A percentile compares a stretch with the other conserved stretches of the same genome.
phyloP scores from a whole-genome alignment of 2,888 invertebrate species.

The Pristionchus exspectatus region DNA sequence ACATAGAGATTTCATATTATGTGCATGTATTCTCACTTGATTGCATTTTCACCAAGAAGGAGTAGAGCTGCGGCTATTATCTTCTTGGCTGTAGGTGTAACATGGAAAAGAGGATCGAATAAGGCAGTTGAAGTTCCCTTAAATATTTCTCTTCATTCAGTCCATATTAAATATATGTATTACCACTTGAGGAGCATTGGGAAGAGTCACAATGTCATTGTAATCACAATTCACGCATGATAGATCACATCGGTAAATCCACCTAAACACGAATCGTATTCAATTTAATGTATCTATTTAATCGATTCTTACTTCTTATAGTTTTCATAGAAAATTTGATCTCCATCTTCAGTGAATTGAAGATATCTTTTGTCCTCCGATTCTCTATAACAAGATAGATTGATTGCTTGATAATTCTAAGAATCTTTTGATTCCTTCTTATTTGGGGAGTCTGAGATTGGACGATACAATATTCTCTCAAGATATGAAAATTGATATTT shows the following conservation, averaged over 20 bases:
- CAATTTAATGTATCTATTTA: not conserved
- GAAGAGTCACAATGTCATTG: slow-evolving; percentile 65
- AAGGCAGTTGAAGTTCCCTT: slow-evolving; percentile 70
- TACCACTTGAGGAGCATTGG: slow-evolving; percentile 71
- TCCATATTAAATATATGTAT: not conserved
- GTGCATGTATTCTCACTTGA: slow-evolving; percentile 62
- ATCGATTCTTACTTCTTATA: slow-evolving; percentile 68
- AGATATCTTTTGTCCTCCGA: slow-evolving; percentile 71
- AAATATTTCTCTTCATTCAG: not conserved
- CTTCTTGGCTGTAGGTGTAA: slow-evolving; percentile 59
- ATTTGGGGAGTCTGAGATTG: not conserved
- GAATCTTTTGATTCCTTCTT: not conserved
- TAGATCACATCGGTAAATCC: slow-evolving; percentile 59
- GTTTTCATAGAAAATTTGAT: slow-evolving; percentile 71
- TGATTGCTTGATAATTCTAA: too few relatives aligned
- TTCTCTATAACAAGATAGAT: slow-evolving; percentile 61
- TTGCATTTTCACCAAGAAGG: slow-evolving; percentile 68
- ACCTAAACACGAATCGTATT: slow-evolving; percentile 13
- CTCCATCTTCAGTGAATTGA: slow-evolving; percentile 65
- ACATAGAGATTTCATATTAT: not conserved
- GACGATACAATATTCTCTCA: not conserved
- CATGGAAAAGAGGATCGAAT: slow-evolving; percentile 68
- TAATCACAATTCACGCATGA: slow-evolving; percentile 70
- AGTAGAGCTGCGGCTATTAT: slow-evolving; percentile 63
- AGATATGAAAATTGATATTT: too few relatives aligned